Percentiles rank a stretch among this genome's conserved stretches.
Evolutionary conservation across 2,888 invertebrate species (phyloP).

Genomic region (Calameuta idolon): DNA sequence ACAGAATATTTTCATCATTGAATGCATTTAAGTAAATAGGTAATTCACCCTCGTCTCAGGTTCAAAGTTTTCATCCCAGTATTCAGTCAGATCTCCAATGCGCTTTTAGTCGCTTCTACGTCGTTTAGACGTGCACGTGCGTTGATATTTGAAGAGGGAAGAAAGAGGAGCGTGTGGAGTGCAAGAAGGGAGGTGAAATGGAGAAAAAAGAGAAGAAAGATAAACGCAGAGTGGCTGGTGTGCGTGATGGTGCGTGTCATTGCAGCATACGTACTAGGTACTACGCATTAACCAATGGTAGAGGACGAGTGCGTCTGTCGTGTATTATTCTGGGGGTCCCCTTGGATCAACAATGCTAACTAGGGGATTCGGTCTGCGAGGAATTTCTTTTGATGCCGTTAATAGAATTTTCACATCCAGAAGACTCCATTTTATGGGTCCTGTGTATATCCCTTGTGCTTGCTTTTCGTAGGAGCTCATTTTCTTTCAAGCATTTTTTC

Average conservation of each 20-base stretch:
- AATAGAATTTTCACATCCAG: slow-evolving; percentile 43
- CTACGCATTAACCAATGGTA: background rate
- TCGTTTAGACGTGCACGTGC: slow-evolving; percentile 4
- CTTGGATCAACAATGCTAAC: slow-evolving; percentile 43
- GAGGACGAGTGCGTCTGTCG: slow-evolving; percentile 29
- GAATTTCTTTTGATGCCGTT: slow-evolving; percentile 47
- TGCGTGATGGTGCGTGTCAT: slow-evolving; percentile 46
- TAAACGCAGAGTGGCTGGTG: slow-evolving; percentile 27
- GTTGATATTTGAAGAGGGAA: slow-evolving; percentile 9
- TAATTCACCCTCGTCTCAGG: background rate
- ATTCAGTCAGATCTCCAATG: background rate
- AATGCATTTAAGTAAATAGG: background rate
- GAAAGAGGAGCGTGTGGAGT: slow-evolving; percentile 14
- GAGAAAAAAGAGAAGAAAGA: slow-evolving; percentile 25
- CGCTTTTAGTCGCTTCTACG: background rate
- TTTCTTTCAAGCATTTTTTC: background rate
- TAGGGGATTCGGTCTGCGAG: slow-evolving; percentile 40
- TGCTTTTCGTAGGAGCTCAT: background rate
- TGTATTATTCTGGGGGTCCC: slow-evolving; percentile 37
- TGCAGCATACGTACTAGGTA: slow-evolving; percentile 38
- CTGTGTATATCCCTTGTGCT: background rate
- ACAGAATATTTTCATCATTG: background rate
- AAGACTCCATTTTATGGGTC: background rate
- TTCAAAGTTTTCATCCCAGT: background rate
- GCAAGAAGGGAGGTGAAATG: slow-evolving; percentile 19